Evolutionary conservation across 2,888 invertebrate genomes (phyloP).

Genomic region (Troilus luridus): DNA sequence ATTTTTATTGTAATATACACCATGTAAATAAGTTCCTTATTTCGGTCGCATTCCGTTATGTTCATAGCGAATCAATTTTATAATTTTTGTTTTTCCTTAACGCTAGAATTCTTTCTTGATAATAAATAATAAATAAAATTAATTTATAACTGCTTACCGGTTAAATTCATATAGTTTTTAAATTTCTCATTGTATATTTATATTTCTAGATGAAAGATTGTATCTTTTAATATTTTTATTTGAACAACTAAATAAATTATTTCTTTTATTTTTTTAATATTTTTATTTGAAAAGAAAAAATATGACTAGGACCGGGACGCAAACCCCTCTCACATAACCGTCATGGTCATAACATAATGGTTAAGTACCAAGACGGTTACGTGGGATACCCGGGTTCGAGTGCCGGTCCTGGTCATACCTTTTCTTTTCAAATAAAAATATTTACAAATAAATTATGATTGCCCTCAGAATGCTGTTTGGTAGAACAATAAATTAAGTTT

Average conservation of each 20-base stretch:
- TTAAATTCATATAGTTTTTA: neutral
- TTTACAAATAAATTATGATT: neutral
- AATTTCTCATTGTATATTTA: neutral
- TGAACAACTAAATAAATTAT: neutral
- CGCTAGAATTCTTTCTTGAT: neutral
- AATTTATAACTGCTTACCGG: neutral
- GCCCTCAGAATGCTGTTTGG: neutral
- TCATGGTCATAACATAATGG: no score
- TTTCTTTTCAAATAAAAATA: no score
- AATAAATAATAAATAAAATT: neutral
- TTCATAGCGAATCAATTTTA: neutral
- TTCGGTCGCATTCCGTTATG: slow-evolving; percentile 50
- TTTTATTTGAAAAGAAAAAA: no score
- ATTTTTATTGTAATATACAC: slow-evolving; percentile 51
- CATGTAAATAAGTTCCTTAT: slow-evolving; percentile 56
- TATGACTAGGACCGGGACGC: no score
- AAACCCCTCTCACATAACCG: no score
- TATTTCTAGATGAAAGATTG: neutral
- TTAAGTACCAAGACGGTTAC: no score
- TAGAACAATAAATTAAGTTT: neutral
- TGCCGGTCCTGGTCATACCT: no score
- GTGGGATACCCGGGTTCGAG: no score
- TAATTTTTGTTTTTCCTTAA: neutral
- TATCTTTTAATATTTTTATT: slow-evolving; percentile 23
- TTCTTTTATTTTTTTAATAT: no score